Base-by-base conservation (phyloP, 2,888 invertebrate genomes). In the Cerceris ruficornis region DNA sequence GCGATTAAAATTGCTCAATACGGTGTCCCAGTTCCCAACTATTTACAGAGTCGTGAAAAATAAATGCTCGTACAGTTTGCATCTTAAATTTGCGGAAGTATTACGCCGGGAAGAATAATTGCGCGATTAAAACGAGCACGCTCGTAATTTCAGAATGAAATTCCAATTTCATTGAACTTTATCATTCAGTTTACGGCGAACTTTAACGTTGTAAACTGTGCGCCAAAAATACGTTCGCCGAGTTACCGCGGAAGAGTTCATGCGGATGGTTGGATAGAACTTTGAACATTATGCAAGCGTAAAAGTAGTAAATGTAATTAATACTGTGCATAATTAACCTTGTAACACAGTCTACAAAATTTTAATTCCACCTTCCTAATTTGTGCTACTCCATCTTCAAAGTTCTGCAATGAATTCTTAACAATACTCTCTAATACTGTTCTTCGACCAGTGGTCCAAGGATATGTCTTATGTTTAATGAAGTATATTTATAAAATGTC, bases 91-190 rank as follows among this genome's bases (percentile, higher is more conserved):
- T 4, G 28, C 4, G 46, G 11, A 11, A 46, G 1, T 46, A 46
- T 46, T 8, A 46, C 46, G 46, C 46, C 46, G 8, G 8, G 46
- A 46, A 46, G 6, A 8, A 11, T 11, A 11, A 46, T 8, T 46
- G 46, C 1, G 46, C 11, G 28, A 28, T 28, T 28, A 28, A 41
- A 64, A 69, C 46, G 64, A 52, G 64, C 58, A n/a, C 7, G 49
- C 11, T 54, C 60, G 61, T 52, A 58, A 77, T 62, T 71, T 76
- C 58, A 0, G 52, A 61, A 76, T 76, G 70, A 70, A 77, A 77
- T 76, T 70, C 58, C 57, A 66, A 76, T 77, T 62, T 59, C 76
- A 78, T 78, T 78, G 71, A 76, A 76, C 64, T 76, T 78, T 76
- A 76, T 71, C 77, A 67, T 28, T 28, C 28, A 28, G 28, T 59